Evolutionary conservation across 2,797 vertebrate genomes (phyloP).

Genomic region (Sebastes trivittatus): DNA sequence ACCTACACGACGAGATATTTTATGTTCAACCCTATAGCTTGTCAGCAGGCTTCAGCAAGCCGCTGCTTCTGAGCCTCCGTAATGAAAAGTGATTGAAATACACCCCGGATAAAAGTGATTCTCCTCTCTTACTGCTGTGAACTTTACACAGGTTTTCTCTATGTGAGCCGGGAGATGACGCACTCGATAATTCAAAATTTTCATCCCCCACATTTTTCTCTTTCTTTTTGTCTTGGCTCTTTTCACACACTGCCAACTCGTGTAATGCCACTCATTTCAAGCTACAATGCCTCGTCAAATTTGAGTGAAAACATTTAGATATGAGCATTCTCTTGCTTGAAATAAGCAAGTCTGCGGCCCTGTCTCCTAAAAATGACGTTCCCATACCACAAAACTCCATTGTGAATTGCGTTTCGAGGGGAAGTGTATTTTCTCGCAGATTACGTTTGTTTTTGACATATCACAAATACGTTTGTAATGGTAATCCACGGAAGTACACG

Average conservation of each 20-base stretch:
- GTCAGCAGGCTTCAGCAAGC: slow-evolving; percentile 65
- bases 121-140: slow-evolving; percentile 42
- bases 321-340: neutral
- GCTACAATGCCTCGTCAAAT: neutral
- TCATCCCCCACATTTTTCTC: neutral
- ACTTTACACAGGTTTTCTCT: slow-evolving; percentile 50
- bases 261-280: neutral
- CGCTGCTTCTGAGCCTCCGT: slow-evolving; percentile 44
- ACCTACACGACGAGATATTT: slow-evolving; percentile 52
- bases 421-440: no score
- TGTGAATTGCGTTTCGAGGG: no score
- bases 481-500: no score
- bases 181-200: slow-evolving; percentile 51
- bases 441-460: no score
- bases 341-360: neutral
- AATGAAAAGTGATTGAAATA: slow-evolving; percentile 68
- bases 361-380: no score
- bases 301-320: neutral
- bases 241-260: slow-evolving; percentile 4
- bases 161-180: slow-evolving; percentile 30
- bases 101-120: slow-evolving; percentile 46
- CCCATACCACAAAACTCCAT: no score
- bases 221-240: neutral
- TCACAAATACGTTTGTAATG: no score
- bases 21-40: slow-evolving; percentile 67